Evolutionary conservation across 2,113 vertebrate species (phyloP).

Genomic region (Megaceryle maxima): DNA sequence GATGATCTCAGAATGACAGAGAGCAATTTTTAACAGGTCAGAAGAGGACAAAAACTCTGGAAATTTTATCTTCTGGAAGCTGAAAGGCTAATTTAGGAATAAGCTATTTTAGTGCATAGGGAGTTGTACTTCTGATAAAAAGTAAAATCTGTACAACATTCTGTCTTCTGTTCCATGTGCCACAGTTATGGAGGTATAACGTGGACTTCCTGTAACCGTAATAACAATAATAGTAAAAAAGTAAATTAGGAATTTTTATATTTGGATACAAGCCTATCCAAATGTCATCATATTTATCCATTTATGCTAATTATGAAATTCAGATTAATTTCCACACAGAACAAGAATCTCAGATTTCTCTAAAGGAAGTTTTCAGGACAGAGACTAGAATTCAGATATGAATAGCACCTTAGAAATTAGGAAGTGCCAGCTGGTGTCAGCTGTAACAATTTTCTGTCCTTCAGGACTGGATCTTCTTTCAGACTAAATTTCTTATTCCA

Average conservation of each 20-base stretch:
- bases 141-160: background rate
- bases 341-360: background rate
- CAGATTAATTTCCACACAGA: background rate
- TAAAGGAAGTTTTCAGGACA: background rate
- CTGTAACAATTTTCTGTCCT: background rate
- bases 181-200: background rate
- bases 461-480: background rate
- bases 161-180: background rate
- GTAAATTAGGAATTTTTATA: background rate
- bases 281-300: background rate
- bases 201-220: background rate
- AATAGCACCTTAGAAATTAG: background rate
- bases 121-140: background rate
- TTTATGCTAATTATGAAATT: background rate
- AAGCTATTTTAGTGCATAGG: background rate
- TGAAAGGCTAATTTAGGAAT: background rate
- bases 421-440: background rate
- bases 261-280: background rate
- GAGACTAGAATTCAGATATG: background rate
- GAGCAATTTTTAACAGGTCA: background rate
- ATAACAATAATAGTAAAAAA: background rate
- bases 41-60: background rate
- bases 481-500: background rate
- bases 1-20: background rate
- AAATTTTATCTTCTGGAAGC: background rate